Base-by-base conservation (phyloP, 2,888 invertebrate genomes). In the Parascotia fuliginaria region DNA sequence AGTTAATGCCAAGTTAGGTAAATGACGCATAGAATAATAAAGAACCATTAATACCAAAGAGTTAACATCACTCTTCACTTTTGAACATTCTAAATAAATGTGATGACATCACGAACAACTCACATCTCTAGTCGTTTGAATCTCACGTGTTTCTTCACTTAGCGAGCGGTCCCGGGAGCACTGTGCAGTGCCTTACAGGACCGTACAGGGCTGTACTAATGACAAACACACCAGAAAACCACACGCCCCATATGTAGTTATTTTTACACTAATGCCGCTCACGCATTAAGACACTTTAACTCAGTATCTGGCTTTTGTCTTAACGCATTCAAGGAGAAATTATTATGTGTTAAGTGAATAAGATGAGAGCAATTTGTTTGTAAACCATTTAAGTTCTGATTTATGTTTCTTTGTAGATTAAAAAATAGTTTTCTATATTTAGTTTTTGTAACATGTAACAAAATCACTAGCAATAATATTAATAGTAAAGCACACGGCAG, bases 241-340 rank as follows among this genome's bases (percentile, higher is more conserved):
- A 41, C 11, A 28, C 43, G 14, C 14, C 46, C 37, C 12, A 3
- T n/a, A 27, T 16, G 14, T 11, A 13, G 38, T 41, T 65, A 53
- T 55, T 57, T 62, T 46, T 59, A 55, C 24, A 27, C 22, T 19
- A 50, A 64, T 43, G 50, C 34, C 46, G 43, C 51, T 49, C 33
- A 54, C 45, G 44, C 59, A 41, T 52, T 46, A 33, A 49, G 24
- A 46, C 38, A 28, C 19, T 42, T 11, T 7, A 36, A 34, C 37
- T 19, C 38, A 9, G 13, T 29, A 32, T 65, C 68, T 67, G 64
- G 39, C 28, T 56, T 52, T 47, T 63, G 56, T 67, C 64, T 52
- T 47, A 31, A 15, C 42, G 9, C 39, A 29, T 43, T 48, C 14
- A 19, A 9, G 13, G 19, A 34, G 32, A 34, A 33, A 29, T 22